Evolutionary conservation across 2,888 invertebrate genomes (phyloP).

Genomic region (Pedicia rivosa): DNA sequence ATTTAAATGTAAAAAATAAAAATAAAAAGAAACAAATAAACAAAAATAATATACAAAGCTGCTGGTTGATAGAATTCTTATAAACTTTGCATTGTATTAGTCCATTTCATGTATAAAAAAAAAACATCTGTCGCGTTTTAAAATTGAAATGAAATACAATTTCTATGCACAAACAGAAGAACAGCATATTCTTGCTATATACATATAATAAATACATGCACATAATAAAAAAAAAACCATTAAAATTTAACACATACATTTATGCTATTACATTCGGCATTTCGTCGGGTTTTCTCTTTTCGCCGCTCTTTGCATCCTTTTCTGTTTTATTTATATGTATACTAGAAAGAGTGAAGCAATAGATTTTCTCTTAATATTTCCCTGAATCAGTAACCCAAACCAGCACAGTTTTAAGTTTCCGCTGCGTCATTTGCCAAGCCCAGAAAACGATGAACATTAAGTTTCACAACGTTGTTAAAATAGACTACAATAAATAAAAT

Average conservation of each 20-base stretch:
- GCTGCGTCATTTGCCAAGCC: slow-evolving; percentile 13
- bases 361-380: slow-evolving; percentile 6
- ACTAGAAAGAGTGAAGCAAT: slow-evolving; percentile 2
- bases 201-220: not conserved
- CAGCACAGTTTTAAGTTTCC: slow-evolving; percentile 9
- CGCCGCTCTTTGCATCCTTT: slow-evolving; percentile 3
- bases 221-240: slow-evolving; percentile 1
- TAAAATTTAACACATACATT: slow-evolving; percentile 1
- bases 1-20: too few species aligned
- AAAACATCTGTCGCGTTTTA: slow-evolving; percentile 3
- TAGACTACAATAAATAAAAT: too few species aligned
- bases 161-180: slow-evolving; percentile 1
- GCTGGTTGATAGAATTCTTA: too few species aligned
- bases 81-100: too few species aligned
- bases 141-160: too few species aligned
- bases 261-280: not conserved
- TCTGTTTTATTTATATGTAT: not conserved
- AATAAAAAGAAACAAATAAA: too few species aligned
- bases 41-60: too few species aligned
- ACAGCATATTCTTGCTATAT: slow-evolving; percentile 3
- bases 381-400: slow-evolving; percentile 2
- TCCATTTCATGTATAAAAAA: too few species aligned
- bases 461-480: slow-evolving; percentile 5
- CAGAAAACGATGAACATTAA: slow-evolving; percentile 6
- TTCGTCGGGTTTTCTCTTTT: slow-evolving; percentile 5